A percentile compares a stretch with the other conserved stretches of the same genome.
Conservation (phyloP, 2,888 invertebrate genomes). For the Tridacna crocea region DNA sequence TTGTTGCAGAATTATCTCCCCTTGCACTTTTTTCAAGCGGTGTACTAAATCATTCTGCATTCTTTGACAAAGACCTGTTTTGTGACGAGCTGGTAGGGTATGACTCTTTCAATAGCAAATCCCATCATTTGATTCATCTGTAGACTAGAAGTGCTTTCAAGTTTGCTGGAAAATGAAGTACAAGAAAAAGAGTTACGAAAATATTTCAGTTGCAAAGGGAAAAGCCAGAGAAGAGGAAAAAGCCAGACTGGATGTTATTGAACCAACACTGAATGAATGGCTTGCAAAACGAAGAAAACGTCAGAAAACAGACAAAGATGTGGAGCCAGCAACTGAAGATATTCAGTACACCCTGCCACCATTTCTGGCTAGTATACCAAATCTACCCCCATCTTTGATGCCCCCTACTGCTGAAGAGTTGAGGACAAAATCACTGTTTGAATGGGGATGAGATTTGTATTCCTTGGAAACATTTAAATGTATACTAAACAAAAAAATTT, state of each 20-base stretch:
- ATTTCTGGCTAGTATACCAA: slow-evolving; percentile 50
- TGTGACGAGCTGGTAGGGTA: too few species aligned
- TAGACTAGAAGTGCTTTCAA: too few species aligned
- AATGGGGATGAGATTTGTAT: slow-evolving; percentile 51
- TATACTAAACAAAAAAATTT: neutral
- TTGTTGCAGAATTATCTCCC: too few species aligned
- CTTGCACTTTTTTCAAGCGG: too few species aligned
- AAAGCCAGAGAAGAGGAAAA: slow-evolving; percentile 27
- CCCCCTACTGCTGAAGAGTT: slow-evolving; percentile 58
- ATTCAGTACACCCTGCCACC: slow-evolving; percentile 55
- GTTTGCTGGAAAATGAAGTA: neutral
- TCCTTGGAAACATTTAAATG: neutral
- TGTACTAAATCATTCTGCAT: too few species aligned
- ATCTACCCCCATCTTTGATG: slow-evolving; percentile 57
- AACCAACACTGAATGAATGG: slow-evolving; percentile 67
- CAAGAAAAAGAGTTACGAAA: neutral
- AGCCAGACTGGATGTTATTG: slow-evolving; percentile 17
- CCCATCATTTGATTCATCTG: too few species aligned
- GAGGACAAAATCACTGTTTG: slow-evolving; percentile 33
- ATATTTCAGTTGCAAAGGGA: slow-evolving; percentile 37
- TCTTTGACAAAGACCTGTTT: too few species aligned
- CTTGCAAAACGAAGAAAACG: slow-evolving; percentile 59
- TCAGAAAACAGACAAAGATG: slow-evolving; percentile 20
- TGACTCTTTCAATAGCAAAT: too few species aligned
- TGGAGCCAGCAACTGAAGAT: slow-evolving; percentile 1